These are phyloP conservation scores for Callosobruchus maculatus DNA, from an alignment of 2,888 invertebrate species.

Conservation along the genomic window DNA sequence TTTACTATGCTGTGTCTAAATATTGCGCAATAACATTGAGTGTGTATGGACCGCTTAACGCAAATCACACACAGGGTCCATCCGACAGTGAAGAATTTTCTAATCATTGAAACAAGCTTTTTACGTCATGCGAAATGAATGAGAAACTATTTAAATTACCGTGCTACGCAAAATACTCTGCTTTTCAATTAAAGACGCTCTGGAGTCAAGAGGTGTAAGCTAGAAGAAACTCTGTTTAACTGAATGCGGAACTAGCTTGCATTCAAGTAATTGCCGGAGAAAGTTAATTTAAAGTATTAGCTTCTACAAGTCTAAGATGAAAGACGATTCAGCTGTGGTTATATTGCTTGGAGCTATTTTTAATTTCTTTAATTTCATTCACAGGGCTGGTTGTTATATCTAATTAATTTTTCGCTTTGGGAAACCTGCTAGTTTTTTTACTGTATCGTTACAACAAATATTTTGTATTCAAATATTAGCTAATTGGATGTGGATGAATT, in stretches of 20 bases:
- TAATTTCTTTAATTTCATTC: neutral
- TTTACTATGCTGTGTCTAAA: no score
- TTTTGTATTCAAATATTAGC: no score
- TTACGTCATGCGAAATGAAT: neutral
- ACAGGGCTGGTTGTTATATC: neutral
- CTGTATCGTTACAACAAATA: no score
- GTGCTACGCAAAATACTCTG: neutral
- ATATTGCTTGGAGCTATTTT: neutral
- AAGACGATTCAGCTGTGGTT: neutral
- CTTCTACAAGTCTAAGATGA: neutral
- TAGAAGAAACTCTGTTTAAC: neutral
- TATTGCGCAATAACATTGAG: no score
- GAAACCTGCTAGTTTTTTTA: no score
- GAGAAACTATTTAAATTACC: neutral
- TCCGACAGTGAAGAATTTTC: no score
- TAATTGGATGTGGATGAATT: no score
- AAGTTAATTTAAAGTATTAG: neutral
- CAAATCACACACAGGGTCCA: no score
- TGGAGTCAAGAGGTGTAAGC: neutral
- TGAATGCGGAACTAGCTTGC: neutral
- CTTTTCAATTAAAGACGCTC: neutral
- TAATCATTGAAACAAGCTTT: neutral
- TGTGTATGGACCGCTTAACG: no score
- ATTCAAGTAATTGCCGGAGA: neutral
- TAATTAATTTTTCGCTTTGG: no score